phyloP scores from a whole-genome alignment of 2,113 vertebrate species.

The Myotis lucifugus region DNA sequence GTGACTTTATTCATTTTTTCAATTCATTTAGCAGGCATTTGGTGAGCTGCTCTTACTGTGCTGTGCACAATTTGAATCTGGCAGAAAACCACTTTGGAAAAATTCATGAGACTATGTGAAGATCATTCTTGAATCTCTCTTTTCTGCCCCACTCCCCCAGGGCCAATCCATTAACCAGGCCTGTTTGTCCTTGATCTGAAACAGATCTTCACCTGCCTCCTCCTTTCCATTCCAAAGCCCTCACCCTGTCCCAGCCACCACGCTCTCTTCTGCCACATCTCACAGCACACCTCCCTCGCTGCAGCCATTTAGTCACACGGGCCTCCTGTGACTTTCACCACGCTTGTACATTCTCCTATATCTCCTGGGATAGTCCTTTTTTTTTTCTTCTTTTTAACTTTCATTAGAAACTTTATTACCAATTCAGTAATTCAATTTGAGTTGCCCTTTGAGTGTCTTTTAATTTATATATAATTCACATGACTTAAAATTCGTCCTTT shows the following conservation, averaged over 20 bases:
- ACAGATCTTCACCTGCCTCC: not conserved
- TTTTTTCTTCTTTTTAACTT: not conserved
- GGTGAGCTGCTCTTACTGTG: not conserved
- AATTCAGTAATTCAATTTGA: not conserved
- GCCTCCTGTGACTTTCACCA: not conserved
- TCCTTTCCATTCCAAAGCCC: not conserved
- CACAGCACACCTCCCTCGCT: fast-evolving
- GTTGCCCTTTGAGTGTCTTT: not conserved
- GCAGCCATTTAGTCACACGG: fast-evolving
- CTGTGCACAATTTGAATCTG: not conserved
- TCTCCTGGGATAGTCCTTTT: not conserved
- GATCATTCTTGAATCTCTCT: not conserved
- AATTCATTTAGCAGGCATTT: not conserved
- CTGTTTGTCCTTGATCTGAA: not conserved
- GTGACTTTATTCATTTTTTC: not conserved
- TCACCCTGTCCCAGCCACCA: not conserved
- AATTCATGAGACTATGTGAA: not conserved
- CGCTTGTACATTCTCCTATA: not conserved
- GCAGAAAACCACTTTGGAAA: constrained; percentile 22
- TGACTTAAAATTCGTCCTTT: not conserved
- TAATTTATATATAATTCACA: not conserved
- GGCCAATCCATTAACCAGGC: not conserved
- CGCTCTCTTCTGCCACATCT: fast-evolving
- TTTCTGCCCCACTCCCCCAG: not conserved
- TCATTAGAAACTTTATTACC: constrained; percentile 8